Evolutionary conservation across 2,888 invertebrate genomes (phyloP), one percentile per base, ranked within the genome.

Genomic region (Calameuta filiformis): DNA sequence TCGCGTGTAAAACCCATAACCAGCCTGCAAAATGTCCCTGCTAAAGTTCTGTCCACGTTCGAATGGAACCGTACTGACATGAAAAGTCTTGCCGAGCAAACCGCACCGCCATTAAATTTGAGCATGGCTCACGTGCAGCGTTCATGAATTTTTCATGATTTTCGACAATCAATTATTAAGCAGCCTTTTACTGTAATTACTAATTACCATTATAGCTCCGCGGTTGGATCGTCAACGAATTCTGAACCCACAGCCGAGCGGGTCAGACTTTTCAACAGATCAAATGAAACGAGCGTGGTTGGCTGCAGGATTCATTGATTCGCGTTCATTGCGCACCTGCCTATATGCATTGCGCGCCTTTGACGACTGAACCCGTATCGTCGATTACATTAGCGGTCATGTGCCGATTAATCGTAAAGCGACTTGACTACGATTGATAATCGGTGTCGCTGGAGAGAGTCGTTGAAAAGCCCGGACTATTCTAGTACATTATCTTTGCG

Each of bases 1-100:
- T 87, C 85, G 87, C 88, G 88, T 87, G 88, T 86, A 84, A 83
- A 85, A 84, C 83, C 87, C 85, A 85, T 87, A 88, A 87, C 87
- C 86, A 85, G 86, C 81, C 82, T 79, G 81, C 83, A 82, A 83
- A 56, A 85, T 87, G 85, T 83, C 81, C 81, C 82, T 75, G 80
- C 77, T 80, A 83, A 86, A 86, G 81, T 85, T 83, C 79, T 80
- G 80, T 76, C 78, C 78, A 71, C 12, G 56, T 23, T 23, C 56
- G 56, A 56, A 9, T 23, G 9, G 23, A 56, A 56, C 9, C 9
- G 2, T 0, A 23, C 56, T 56, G 31, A 31, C 0, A 31, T 33
- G 56, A 56, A 56, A 56, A 56, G 56, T 56, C 11, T 23, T 23
- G 71, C 15, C 71, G 71, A 71, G 33, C 12, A 71, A 71, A 71